Evolutionary conservation across 2,113 vertebrate species (phyloP), one percentile per base, ranked within the genome.

Genomic region (Tiliqua scincoides): DNA sequence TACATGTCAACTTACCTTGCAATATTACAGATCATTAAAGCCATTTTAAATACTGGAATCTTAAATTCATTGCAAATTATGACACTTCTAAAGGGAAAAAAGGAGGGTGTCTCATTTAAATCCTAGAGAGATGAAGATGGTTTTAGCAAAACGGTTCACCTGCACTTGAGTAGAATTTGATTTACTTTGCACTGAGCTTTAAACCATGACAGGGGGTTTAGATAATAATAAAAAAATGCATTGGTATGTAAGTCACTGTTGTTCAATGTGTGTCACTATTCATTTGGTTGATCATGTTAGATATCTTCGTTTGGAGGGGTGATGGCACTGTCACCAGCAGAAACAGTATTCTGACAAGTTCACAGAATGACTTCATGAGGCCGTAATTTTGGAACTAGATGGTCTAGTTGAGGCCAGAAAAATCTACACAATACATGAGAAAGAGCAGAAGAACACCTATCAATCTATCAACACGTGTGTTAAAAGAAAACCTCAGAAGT

Each of bases 171-270:
- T 92, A 90, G 91, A 94, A 94, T 95, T 96, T 97, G 95, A 96
- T 96, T 97, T 97, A 96, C 95, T 96, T 96, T 96, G 95, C 95
- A 97, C 95, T 95, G 96, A 96, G 91, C 95, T 96, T 96, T 96
- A 96, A 96, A 96, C 95, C 93, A 92, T 97, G 94, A 94, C 95
- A 96, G 95, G 96, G n/a, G 97, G 96, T 97, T 97, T 96, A 97
- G 96, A 97, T 95, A 96, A n/a, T n/a, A n/a, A n/a, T n/a, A n/a
- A n/a, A 95, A 96, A 96, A 97, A 97, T 96, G 96, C 96, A 12
- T 68, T 77, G 77, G 73, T 27, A 54, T 96, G 95, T 95, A 95
- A 95, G 96, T 96, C 96, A 96, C 95, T 96, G 93, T 95, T 96
- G 93, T 95, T 96, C 96, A 96, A 79, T 96, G 95, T 95, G 96